phyloP scores from a whole-genome alignment of 2,113 vertebrate species.

The Urocitellus parryii region DNA sequence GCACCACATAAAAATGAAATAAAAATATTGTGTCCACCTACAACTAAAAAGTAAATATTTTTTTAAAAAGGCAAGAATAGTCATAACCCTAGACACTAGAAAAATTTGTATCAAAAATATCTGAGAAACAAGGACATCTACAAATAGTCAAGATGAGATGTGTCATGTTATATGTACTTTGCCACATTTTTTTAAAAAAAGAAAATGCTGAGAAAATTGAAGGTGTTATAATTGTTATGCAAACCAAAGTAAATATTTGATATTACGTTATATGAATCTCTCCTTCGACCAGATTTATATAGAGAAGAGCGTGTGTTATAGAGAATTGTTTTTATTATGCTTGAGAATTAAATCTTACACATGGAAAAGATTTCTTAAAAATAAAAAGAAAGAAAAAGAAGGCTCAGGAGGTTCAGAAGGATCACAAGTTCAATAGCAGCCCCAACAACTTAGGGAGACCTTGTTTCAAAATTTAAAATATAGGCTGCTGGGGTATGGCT shows the following conservation, averaged over 20 bases:
- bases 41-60: not conserved
- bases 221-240: not conserved
- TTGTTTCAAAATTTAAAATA: not conserved
- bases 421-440: not conserved
- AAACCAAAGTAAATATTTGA: constrained; percentile 3
- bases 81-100: too few relatives aligned
- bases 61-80: too few relatives aligned
- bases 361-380: not conserved
- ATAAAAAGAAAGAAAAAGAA: too few relatives aligned
- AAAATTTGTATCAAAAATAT: not conserved
- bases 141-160: not conserved
- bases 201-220: not conserved
- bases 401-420: too few relatives aligned
- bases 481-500: too few relatives aligned
- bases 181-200: not conserved
- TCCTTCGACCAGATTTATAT: constrained; percentile 1
- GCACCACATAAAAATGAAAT: too few relatives aligned
- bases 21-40: too few relatives aligned
- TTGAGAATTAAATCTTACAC: not conserved
- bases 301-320: not conserved
- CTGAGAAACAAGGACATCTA: not conserved
- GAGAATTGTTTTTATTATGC: not conserved
- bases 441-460: not conserved
- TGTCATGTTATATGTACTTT: not conserved
- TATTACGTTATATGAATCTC: not conserved